These are phyloP conservation scores for Chrysolophus pictus DNA, from an alignment of 2,797 vertebrate species.

Conservation along the genomic window DNA sequence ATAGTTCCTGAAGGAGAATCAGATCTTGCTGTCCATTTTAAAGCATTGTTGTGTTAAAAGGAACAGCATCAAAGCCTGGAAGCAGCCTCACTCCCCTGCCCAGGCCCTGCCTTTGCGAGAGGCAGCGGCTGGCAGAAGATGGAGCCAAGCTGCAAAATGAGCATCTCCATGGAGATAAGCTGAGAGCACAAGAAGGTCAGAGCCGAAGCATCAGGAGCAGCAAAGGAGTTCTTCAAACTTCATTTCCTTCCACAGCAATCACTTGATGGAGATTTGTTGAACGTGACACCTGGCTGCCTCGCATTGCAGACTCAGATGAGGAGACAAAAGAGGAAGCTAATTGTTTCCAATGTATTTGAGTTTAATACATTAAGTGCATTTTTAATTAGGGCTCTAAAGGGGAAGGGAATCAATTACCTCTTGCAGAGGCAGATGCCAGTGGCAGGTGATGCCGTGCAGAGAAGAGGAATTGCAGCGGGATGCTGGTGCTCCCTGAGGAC, in stretches of 20 bases:
- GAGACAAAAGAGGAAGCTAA: conserved; percentile 80
- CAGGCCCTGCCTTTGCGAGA: background rate
- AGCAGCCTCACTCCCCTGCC: background rate
- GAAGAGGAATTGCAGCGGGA: conserved; percentile 7
- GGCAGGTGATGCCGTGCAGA: conserved; percentile 10
- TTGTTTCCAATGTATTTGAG: conserved; percentile 75
- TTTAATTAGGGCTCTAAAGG: conserved; percentile 77
- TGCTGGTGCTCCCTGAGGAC: background rate
- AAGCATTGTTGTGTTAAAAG: background rate
- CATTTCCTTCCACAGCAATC: conserved; percentile 71
- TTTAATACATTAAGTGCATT: conserved; percentile 69
- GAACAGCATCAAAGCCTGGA: background rate
- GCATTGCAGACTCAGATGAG: conserved; percentile 45
- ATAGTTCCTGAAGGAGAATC: background rate
- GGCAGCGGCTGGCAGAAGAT: conserved; percentile 22
- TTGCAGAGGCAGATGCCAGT: conserved; percentile 26
- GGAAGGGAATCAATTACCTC: conserved; percentile 71
- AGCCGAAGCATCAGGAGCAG: conserved; percentile 34
- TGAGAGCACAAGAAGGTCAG: conserved; percentile 48
- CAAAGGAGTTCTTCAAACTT: conserved; percentile 69
- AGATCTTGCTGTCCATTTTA: background rate
- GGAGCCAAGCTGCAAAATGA: conserved; percentile 67
- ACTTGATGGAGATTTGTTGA: conserved; percentile 75
- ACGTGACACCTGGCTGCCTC: conserved; percentile 78
- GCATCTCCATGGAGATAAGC: conserved; percentile 72